Base-by-base conservation (phyloP, 2,797 vertebrate genomes). In the Thalassophryne amazonica region DNA sequence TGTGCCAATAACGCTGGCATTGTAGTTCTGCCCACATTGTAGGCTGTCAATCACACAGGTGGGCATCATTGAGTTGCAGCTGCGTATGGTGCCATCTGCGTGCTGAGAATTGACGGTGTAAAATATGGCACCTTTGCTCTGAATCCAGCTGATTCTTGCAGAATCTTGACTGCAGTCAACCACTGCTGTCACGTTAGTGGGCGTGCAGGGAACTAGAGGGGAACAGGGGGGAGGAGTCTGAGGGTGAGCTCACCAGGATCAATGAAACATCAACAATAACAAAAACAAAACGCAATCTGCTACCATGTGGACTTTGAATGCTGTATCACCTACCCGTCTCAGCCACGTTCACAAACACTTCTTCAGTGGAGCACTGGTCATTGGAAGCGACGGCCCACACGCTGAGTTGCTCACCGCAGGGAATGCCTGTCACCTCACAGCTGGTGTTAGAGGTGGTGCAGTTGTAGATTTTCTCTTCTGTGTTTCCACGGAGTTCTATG, bases 381-480 rank as follows among this genome's bases (percentile, higher is more conserved):
- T 90, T 85, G 12, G 70, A 84, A 41, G 91, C 90, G 0, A 59
- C 32, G 19, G 93, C 75, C 77, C 62, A 88, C 39, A 92, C 36
- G 0, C 85, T 92, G 24, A 92, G 77, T 18, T 89, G 86, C 45
- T 92, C 82, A 0, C 92, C 92, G 14, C 92, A 93, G 0, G 69
- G 59, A 14, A 92, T 57, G 0, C 53, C 63, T 0, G 14, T 18
- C 14, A 91, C 47, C 1, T 28, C 43, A 12, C 91, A 93, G 78
- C 64, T 90, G 64, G 48, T 88, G 37, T 22, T 59, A 16, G 18
- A 2, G 7, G 90, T 73, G 30, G 68, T 86, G 53, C 91, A 93
- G 81, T 81, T 91, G 73, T 89, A 90, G 34, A n/a, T 58, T 33
- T n/a, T n/a, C n/a, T 73, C 14, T 4, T 56, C 74, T 0, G 45